These are phyloP conservation scores for Odontocolon sp. DNA, from an alignment of 2,888 invertebrate genomes.

Conservation along the genomic window DNA sequence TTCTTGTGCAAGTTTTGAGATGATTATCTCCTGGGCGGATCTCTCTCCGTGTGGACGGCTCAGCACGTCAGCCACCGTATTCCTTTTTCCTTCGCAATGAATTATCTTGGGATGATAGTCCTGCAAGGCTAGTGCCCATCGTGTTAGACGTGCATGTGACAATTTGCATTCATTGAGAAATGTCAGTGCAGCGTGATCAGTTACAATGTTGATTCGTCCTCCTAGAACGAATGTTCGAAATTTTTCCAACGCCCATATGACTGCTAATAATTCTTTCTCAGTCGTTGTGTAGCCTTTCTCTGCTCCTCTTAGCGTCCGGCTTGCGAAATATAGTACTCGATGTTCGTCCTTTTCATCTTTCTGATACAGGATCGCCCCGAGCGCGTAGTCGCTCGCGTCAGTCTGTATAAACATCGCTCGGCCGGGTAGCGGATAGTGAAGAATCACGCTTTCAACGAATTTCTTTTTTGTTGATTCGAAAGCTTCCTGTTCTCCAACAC, in stretches of 20 bases:
- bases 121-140: slow-evolving; percentile 35
- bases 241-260: slow-evolving; percentile 45
- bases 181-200: slow-evolving; percentile 66
- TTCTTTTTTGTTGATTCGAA: no score
- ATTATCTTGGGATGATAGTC: slow-evolving; percentile 10
- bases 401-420: no score
- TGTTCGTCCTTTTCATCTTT: slow-evolving; percentile 10
- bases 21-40: background rate
- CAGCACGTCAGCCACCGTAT: background rate
- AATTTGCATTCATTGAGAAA: slow-evolving; percentile 50
- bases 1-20: background rate
- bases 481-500: no score
- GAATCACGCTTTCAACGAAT: no score
- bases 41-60: background rate
- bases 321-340: slow-evolving; percentile 62
- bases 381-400: no score
- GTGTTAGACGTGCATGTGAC: background rate
- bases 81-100: slow-evolving; percentile 16
- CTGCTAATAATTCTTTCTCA: slow-evolving; percentile 49
- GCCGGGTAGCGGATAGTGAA: no score
- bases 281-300: slow-evolving; percentile 44
- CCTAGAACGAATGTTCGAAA: slow-evolving; percentile 51
- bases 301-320: slow-evolving; percentile 53
- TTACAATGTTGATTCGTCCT: slow-evolving; percentile 54
- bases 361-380: slow-evolving; percentile 46